These are phyloP conservation scores for Silurus glanis DNA, from an alignment of 2,113 vertebrate species.

Conservation along the genomic window DNA sequence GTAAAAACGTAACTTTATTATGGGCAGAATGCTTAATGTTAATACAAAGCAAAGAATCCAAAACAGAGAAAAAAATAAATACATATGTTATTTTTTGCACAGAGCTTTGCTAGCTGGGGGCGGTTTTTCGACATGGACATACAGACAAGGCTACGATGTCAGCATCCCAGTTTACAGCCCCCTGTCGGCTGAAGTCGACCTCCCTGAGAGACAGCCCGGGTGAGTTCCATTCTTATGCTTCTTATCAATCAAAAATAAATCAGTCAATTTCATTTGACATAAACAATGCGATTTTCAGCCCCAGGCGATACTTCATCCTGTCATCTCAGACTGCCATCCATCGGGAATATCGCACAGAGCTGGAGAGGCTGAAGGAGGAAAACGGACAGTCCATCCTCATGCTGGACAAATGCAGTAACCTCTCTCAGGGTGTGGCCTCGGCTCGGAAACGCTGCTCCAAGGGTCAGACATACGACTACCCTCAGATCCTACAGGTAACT, in stretches of 20 bases:
- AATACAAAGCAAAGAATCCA: neutral
- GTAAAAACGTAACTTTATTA: neutral
- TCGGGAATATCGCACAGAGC: slow-evolving; percentile 84
- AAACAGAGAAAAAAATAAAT: neutral
- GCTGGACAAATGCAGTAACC: slow-evolving; percentile 90
- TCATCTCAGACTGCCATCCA: slow-evolving; percentile 89
- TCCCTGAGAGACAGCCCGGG: slow-evolving; percentile 87
- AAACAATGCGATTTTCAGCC: slow-evolving; percentile 64
- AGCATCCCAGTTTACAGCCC: slow-evolving; percentile 97
- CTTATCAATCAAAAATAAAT: neutral
- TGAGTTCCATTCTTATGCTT: slow-evolving; percentile 66
- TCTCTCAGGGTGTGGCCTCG: slow-evolving; percentile 80
- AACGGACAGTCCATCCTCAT: slow-evolving; percentile 85
- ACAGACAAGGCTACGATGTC: slow-evolving; percentile 96
- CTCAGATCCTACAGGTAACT: slow-evolving; percentile 91
- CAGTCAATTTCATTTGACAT: too few relatives aligned
- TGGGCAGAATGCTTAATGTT: neutral
- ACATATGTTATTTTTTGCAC: slow-evolving; percentile 52
- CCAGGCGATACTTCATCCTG: slow-evolving; percentile 86
- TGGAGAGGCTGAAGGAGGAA: slow-evolving; percentile 87
- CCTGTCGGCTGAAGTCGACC: slow-evolving; percentile 83
- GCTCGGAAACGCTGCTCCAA: slow-evolving; percentile 85
- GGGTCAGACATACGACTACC: slow-evolving; percentile 90
- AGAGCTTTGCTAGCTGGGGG: slow-evolving; percentile 94
- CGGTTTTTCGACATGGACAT: slow-evolving; percentile 97